Evolutionary conservation across 2,888 invertebrate species (phyloP), one percentile per base, ranked within the genome.

Genomic region (Chaetogeoica ovagalla): DNA sequence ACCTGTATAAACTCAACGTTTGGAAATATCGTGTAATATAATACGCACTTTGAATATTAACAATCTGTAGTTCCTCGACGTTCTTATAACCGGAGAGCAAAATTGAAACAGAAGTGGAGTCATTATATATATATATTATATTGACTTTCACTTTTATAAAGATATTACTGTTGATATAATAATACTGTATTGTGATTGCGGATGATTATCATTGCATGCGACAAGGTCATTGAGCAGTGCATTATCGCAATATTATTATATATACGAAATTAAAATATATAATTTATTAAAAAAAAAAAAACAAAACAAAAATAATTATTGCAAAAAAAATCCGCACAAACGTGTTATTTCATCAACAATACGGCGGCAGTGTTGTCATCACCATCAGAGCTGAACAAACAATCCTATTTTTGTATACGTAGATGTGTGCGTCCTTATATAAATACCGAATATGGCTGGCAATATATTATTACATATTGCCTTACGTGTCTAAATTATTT

Each of bases 101-200:
- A 37, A 70, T 15, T 43, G 59, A 76, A 65, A 74, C 63, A 74
- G 65, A 74, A 74, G 63, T 63, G 9, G 63, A 21, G 63, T 52
- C 21, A 63, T 63, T 68, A 48, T 13, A 13, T 30, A 4, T 30
- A 30, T 30, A 30, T 30, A 30, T 30, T 30, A 9, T 43, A 48
- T 48, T 15, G 21, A 74, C 74, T 74, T 74, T 74, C 74, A 74
- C 74, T 55, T 15, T 15, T 30, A 11, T n/a, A 68, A 66, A 43
- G 39, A 66, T 72, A 70, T 9, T 39, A 48, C 48, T 30, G n/a
- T 19, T n/a, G 15, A 39, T 39, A 70, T 15, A 68, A 57, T 57
- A 62, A 17, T 48, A 2, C 2, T 30, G 30, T 2, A 23, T 55
- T 19, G 17, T 39, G 55, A 21, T 55, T 19, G 30, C 30, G 37